Base-by-base conservation (phyloP, 2,797 vertebrate genomes). In the Columba guinea region DNA sequence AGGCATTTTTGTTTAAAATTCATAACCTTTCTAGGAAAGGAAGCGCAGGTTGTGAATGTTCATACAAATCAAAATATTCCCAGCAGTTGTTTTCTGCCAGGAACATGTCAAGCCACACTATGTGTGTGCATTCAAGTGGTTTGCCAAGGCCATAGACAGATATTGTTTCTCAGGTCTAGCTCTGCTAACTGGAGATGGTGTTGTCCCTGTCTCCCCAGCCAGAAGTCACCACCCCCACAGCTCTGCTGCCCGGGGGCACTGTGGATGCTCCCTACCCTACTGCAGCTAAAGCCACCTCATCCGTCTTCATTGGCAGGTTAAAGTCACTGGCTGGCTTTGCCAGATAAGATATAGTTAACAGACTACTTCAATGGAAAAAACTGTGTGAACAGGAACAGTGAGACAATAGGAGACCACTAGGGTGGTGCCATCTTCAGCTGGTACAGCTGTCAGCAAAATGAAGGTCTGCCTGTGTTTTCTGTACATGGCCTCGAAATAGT, bases 401-500 rank as follows among this genome's bases (percentile, higher is more conserved):
- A 7, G 10, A 44, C 24, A 62, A 11, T 0, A 9, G 55, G 49
- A 91, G 71, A 48, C 24, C 27, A 27, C 17, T 16, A 11, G 34
- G n/a, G 17, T 39, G 39, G 24, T 48, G 9, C 27, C 22, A 28
- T 23, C 65, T 63, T 59, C 76, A 93, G 28, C 15, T 67, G 26
- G 7, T 51, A 20, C 26, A 53, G n/a, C 23, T 60, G 49, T 22
- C 52, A 44, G n/a, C 19, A 64, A 49, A 71, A 49, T 21, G 3
- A 83, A 76, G 4, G 7, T 24, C 10, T 67, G 27, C 48, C 32
- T 52, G 6, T 49, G 39, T 16, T 56, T 89, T 75, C 51, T 0
- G 0, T 16, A 44, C 6, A 14, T 0, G 0, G 12, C 20, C 52
- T 79, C 22, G 7, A 55, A 68, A n/a, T 9, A 32, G 39, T 46